Percentiles rank a stretch among this genome's conserved stretches.
These are phyloP conservation scores for Melinaea menophilus DNA, from an alignment of 2,888 invertebrate genomes.

Conservation along the genomic window DNA sequence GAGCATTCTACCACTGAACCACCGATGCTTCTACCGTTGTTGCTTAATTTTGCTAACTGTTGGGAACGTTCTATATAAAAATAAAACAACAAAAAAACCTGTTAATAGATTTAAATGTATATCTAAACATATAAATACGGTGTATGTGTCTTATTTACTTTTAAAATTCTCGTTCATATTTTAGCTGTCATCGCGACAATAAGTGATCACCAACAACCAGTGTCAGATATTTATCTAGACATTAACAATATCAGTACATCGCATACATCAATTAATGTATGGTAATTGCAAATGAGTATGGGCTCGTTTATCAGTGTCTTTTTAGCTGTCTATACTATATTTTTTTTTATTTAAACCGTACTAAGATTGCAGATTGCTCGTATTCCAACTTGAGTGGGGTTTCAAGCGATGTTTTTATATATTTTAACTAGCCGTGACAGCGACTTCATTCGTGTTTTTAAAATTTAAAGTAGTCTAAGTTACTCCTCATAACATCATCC, in stretches of 20 bases:
- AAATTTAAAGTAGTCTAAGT: too few relatives aligned
- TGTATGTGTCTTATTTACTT: not conserved
- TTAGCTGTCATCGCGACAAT: not conserved
- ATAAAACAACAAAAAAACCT: not conserved
- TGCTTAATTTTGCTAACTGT: not conserved
- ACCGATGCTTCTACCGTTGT: conserved; percentile 61
- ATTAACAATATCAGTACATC: not conserved
- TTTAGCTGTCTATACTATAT: too few relatives aligned
- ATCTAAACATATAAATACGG: not conserved
- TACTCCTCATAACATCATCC: too few relatives aligned
- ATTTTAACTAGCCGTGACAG: too few relatives aligned
- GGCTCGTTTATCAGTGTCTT: too few relatives aligned
- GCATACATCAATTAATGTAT: conserved; percentile 3
- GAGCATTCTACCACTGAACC: conserved; percentile 79
- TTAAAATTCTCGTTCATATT: not conserved
- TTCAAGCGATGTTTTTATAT: too few relatives aligned
- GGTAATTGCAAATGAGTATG: too few relatives aligned
- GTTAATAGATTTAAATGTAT: not conserved
- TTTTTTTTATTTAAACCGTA: too few relatives aligned
- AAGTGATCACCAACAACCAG: conserved; percentile 1
- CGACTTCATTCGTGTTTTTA: too few relatives aligned
- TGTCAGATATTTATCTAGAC: conserved; percentile 1
- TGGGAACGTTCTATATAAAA: not conserved
- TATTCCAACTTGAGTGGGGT: too few relatives aligned
- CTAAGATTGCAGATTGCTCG: too few relatives aligned